Evolutionary conservation across 2,797 vertebrate genomes (phyloP), one percentile per base, ranked within the genome.

Genomic region (Mormyrops boulengeri): DNA sequence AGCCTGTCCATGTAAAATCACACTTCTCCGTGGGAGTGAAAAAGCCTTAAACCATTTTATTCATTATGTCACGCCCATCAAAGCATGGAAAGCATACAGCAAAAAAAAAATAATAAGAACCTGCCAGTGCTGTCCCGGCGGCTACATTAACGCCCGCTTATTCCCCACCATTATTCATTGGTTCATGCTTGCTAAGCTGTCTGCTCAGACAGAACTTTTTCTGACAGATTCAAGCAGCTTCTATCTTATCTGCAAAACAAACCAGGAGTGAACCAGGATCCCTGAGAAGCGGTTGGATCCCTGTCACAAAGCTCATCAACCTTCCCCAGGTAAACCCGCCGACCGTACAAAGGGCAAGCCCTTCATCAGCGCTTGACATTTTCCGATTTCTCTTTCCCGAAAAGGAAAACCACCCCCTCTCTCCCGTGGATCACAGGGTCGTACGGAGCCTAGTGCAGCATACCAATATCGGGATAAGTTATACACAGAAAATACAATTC

Each of bases 261-360:
- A 85, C 82, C 82, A 50, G 47, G 47, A 85, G n/a, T 85, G 47
- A 50, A 5, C n/a, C 17, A 49, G 41, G 41, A 47, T 85, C 47
- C 9, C 11, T 2, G 82, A 30, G 44, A 85, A 85, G 47, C 73
- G 1, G 19, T 30, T 41, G 30, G 26, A 30, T 30, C 8, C 26
- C 22, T 87, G 85, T 55, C 85, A 38, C 85, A 87, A 53, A 87
- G 85, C 85, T 57, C 49, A 87, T 53, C n/a, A 85, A 50, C 82
- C 82, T 26, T 85, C 47, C 52, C 1, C 22, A 53, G 85, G 85
- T 55, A 49, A 26, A 19, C 82, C 14, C 17, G 19, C 41, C 3
- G 9, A 52, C 9, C 26, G 30, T 19, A 26, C 52, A 55, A 87
- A 87, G 49, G 52, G 12, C 49, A 87, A 50, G 30, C 49, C 50